Evolutionary conservation across 35 echinoderm and acorn worm genomes (phyloP).

Genomic region (Eucidaris tribuloides): DNA sequence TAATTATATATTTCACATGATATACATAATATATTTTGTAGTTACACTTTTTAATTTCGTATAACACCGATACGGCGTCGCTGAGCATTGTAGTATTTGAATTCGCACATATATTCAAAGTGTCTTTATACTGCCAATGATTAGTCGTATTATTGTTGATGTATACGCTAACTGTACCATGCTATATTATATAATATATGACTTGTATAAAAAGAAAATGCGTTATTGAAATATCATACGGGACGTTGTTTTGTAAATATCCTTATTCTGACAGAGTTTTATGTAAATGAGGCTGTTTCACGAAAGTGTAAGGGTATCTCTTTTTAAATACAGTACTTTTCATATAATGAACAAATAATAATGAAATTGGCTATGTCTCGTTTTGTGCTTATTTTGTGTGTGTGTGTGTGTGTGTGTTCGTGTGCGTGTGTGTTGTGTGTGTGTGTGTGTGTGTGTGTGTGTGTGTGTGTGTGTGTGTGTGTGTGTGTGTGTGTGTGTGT

Average conservation of each 20-base stretch:
- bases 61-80: no score
- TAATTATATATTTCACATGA: no score
- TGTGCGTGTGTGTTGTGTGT: no score
- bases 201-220: conserved; percentile 5
- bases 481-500: no score
- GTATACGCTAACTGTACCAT: not conserved
- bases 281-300: conserved; percentile 23
- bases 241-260: conserved; percentile 27
- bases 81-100: no score
- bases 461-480: no score
- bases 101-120: conserved; percentile 24
- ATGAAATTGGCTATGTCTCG: no score
- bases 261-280: conserved; percentile 2
- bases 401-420: no score
- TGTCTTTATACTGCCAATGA: conserved; percentile 25
- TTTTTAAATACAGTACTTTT: conserved; percentile 42
- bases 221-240: conserved; percentile 22
- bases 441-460: no score
- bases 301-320: conserved; percentile 7
- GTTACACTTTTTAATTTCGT: no score
- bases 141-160: conserved; percentile 5
- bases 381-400: no score
- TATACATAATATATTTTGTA: no score
- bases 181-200: conserved; percentile 18
- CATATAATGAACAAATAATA: conserved; percentile 37